Evolutionary conservation across 2,888 invertebrate species (phyloP).

Genomic region (Escarpia spicata): DNA sequence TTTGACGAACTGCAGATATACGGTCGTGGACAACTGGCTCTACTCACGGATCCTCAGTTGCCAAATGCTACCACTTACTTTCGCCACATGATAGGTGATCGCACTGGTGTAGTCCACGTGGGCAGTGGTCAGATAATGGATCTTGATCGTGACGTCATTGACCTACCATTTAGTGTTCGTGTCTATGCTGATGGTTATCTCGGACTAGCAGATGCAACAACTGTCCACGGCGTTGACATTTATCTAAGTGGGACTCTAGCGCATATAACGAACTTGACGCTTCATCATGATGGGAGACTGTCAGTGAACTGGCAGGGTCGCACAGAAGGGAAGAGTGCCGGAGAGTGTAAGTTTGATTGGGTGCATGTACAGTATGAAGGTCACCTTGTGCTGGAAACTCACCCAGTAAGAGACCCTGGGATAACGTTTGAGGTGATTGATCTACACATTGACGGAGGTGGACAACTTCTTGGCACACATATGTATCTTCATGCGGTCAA

Average conservation of each 20-base stretch:
- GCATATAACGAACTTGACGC: conserved; percentile 48
- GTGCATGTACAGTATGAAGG: conserved; percentile 52
- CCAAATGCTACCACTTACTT: conserved; percentile 44
- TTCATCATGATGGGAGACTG: conserved; percentile 50
- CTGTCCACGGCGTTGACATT: conserved; percentile 49
- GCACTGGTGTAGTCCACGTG: conserved; percentile 51
- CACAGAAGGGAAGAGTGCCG: conserved; percentile 39
- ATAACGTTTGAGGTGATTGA: conserved; percentile 44
- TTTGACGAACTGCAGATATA: conserved; percentile 54
- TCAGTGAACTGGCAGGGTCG: conserved; percentile 49
- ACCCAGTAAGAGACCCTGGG: conserved; percentile 47
- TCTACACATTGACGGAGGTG: conserved; percentile 51
- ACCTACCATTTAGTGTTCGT: conserved; percentile 52
- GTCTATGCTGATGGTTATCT: conserved; percentile 50
- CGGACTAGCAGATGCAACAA: conserved; percentile 50
- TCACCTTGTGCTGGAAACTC: conserved; percentile 48
- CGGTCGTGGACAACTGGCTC: conserved; percentile 51
- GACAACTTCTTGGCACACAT: conserved; percentile 49
- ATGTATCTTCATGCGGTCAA: conserved; percentile 48
- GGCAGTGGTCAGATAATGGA: conserved; percentile 50
- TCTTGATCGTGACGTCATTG: conserved; percentile 45
- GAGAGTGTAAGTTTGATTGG: conserved; percentile 46
- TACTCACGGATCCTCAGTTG: conserved; percentile 45
- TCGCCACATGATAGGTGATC: conserved; percentile 53
- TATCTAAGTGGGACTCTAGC: conserved; percentile 51